phyloP scores from a whole-genome alignment of 53 echinoderm and acorn worm genomes.

The Patiria pectinifera region DNA sequence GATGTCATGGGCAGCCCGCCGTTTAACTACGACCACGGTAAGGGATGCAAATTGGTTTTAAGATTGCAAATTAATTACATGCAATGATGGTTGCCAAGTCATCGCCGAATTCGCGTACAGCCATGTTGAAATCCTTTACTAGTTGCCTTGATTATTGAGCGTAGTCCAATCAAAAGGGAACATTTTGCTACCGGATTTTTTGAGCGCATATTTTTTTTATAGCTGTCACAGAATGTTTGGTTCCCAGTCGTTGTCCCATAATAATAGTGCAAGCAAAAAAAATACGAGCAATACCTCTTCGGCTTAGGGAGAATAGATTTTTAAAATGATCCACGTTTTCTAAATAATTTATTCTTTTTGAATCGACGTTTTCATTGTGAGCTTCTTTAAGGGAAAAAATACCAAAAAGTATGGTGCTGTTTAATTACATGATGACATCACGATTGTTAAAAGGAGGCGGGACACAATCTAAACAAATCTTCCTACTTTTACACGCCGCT shows the following conservation, averaged over 20 bases:
- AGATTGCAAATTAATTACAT: not conserved
- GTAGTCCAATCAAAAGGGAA: not conserved
- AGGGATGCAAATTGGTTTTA: conserved; percentile 1
- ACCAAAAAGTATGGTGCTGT: no score
- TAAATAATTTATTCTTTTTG: no score
- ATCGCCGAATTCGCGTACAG: not conserved
- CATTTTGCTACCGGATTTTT: not conserved
- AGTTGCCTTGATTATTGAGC: not conserved
- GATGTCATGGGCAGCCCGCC: conserved; percentile 98
- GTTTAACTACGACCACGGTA: conserved; percentile 94
- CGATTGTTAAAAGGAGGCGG: not conserved
- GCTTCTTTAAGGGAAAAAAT: no score
- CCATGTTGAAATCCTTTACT: not conserved
- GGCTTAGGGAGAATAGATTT: no score
- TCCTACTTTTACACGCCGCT: not conserved
- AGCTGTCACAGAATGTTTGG: no score
- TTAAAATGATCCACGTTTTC: no score
- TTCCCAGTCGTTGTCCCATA: no score
- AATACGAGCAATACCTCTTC: no score
- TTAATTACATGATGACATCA: not conserved
- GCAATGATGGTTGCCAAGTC: not conserved
- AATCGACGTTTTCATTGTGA: no score
- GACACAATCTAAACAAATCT: not conserved
- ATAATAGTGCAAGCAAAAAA: no score
- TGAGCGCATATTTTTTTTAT: not conserved